Base-by-base conservation (phyloP, 92 coral and sea anemone species). In the Palythoa grandis region DNA sequence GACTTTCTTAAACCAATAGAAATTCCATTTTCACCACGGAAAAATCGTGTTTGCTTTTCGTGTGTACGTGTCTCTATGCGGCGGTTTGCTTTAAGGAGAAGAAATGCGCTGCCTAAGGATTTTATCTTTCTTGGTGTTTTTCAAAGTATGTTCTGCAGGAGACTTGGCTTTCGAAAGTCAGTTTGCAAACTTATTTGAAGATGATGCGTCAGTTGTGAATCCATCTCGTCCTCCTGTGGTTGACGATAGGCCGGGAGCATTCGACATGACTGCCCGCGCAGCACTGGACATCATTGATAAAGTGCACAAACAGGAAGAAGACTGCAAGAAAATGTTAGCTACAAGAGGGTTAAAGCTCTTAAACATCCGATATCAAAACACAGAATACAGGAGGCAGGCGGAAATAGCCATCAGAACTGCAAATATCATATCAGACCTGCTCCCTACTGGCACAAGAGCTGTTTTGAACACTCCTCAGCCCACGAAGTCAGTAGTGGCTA, bases 401-500 rank as follows among this genome's bases (percentile, higher is more conserved):
- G 82, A 80, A 84, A 86, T 94, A 38, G 94, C 95, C 24, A 94
- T 94, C 15, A 88, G 94, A 17, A 90, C 98, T 23, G 98, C 98
- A 17, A 94, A 94, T 71, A 68, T 94, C 0, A 84, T 94, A 52
- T 86, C 95, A 1, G 98, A 92, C 74, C 87, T 94, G 52, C 70
- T 94, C 0, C 95, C 95, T 14, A 86, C 98, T 5, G 98, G 98
- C 19, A 86, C 98, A 5, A 71, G 78, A 13, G 84, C 79, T 56
- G 76, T 73, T 4, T 66, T 82, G 76, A 85, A 86, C 22, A 71
- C 83, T 29, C 52, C 83, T 29, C 52, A 89, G 19, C 72, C 68
- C 3, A 6, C 54, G 10, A 74, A 9, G 20, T 88, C 93, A 7
- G 91, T 92, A 14, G 57, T 94, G 13, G 78, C 83, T 47, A 37